Base-by-base conservation (phyloP, 2,797 vertebrate species). In the Coreius guichenoti region DNA sequence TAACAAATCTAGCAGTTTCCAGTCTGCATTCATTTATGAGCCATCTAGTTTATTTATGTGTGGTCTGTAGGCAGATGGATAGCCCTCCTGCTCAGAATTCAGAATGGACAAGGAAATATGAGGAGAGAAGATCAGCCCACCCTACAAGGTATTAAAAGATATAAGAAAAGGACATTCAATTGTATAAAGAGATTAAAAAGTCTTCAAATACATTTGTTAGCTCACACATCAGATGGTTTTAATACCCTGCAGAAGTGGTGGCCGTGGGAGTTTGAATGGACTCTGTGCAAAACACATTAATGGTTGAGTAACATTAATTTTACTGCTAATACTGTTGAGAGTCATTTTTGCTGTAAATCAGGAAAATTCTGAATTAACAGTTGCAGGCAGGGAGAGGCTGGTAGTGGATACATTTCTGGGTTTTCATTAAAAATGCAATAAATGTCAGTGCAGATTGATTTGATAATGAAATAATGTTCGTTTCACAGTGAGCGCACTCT, bases 341-440 rank as follows among this genome's bases (percentile, higher is more conserved):
- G 78, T 73, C 45, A 73, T 85, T 78, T 85, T 76, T 82, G 79
- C 80, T 81, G 61, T 85, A 85, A 81, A 81, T 86, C 79, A 89
- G 88, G 82, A 70, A 88, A 88, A 90, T 91, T 89, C 45, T 29
- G 75, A 87, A 82, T 63, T 78, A 80, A 68, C 68, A 81, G 70
- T 67, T 84, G 78, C 81, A 86, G 82, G 87, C 69, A 84, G 85
- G 84, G 73, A 79, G 84, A 82, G 56, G 72, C 88, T 83, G 58
- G 82, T 84, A 83, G 81, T 83, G 36, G 70, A 69, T 33, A 83
- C 86, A 82, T 88, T 84, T 90, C 86, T 88, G 79, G 73, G 83
- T 72, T 90, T 92, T 91, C 89, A 92, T 92, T 91, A 92, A 88
- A 83, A 92, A 88, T 87, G 84, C 92, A 93, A 93, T 93, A 93